A percentile compares a stretch with the other conserved stretches of the same genome.
Conservation (phyloP, 1,140 invertebrate genomes). For the Cydia pomonella region DNA sequence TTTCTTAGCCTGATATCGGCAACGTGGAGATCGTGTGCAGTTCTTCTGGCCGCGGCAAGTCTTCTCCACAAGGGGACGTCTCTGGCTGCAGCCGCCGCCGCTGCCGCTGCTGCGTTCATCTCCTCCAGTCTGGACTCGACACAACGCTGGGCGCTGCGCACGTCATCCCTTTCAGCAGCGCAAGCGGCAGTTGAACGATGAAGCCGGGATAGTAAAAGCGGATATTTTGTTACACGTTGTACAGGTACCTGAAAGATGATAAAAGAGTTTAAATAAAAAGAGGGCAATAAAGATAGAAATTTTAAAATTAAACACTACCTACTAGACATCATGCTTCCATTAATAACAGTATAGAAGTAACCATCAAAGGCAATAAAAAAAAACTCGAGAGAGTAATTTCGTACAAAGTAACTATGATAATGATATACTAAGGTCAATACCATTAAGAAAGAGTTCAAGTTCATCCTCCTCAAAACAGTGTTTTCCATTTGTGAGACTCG, state of each 20-base stretch:
- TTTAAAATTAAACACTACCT: too few species aligned
- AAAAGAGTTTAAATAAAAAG: slow-evolving; percentile 34
- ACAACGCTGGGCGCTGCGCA: slow-evolving; percentile 93
- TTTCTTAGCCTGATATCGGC: slow-evolving; percentile 93
- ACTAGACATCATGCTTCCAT: too few species aligned
- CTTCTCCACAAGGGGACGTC: slow-evolving; percentile 94
- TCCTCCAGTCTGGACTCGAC: slow-evolving; percentile 96
- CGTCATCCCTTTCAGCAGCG: slow-evolving; percentile 87
- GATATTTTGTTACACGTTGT: slow-evolving; percentile 96
- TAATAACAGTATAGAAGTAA: too few species aligned
- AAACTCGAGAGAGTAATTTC: too few species aligned
- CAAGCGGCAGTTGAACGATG: slow-evolving; percentile 94
- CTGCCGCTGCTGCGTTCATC: slow-evolving; percentile 96
- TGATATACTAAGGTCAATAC: slow-evolving; percentile 77
- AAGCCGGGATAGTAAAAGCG: slow-evolving; percentile 92
- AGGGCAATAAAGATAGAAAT: not conserved
- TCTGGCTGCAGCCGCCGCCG: slow-evolving; percentile 89
- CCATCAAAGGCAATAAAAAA: too few species aligned
- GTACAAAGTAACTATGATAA: not conserved
- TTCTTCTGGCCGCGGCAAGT: slow-evolving; percentile 89
- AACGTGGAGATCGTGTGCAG: slow-evolving; percentile 90
- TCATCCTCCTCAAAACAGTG: slow-evolving; percentile 94
- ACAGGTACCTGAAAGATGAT: slow-evolving; percentile 86
- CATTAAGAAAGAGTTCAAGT: slow-evolving; percentile 98
- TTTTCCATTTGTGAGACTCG: slow-evolving; percentile 98